phyloP scores from a whole-genome alignment of 2,888 invertebrate genomes.

The Apamea anceps region DNA sequence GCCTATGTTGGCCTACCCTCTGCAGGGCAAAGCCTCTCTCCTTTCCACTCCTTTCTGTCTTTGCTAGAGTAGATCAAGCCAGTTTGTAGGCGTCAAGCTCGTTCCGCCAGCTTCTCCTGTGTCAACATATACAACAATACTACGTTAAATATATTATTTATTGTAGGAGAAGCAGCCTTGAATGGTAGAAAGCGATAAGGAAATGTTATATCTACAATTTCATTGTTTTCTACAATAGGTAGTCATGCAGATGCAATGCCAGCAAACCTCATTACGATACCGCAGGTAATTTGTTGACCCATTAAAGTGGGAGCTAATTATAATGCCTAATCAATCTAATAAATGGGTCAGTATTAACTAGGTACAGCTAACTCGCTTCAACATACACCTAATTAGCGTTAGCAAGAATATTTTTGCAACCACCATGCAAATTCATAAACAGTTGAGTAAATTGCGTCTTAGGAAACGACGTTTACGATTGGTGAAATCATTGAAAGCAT shows the following conservation, averaged over 20 bases:
- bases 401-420: slow-evolving; percentile 67
- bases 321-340: slow-evolving; percentile 20
- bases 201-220: slow-evolving; percentile 23
- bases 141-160: slow-evolving; percentile 14
- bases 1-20: background rate
- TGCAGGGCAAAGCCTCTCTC: background rate
- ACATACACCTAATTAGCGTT: slow-evolving; percentile 58
- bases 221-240: slow-evolving; percentile 7
- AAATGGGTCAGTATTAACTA: slow-evolving; percentile 36
- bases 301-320: slow-evolving; percentile 23
- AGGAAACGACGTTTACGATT: slow-evolving; percentile 56
- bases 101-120: background rate
- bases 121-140: background rate
- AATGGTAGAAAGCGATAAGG: slow-evolving; percentile 16
- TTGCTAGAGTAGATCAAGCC: background rate
- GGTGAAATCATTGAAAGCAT: slow-evolving; percentile 60
- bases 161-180: slow-evolving; percentile 3
- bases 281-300: slow-evolving; percentile 31
- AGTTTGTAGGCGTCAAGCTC: background rate
- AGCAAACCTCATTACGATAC: slow-evolving; percentile 31
- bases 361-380: slow-evolving; percentile 22
- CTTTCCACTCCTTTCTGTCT: background rate
- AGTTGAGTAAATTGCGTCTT: slow-evolving; percentile 64
- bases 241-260: background rate
- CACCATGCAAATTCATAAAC: slow-evolving; percentile 71